Base-by-base conservation (phyloP, 1,140 invertebrate species). In the Drosophila hydei region DNA sequence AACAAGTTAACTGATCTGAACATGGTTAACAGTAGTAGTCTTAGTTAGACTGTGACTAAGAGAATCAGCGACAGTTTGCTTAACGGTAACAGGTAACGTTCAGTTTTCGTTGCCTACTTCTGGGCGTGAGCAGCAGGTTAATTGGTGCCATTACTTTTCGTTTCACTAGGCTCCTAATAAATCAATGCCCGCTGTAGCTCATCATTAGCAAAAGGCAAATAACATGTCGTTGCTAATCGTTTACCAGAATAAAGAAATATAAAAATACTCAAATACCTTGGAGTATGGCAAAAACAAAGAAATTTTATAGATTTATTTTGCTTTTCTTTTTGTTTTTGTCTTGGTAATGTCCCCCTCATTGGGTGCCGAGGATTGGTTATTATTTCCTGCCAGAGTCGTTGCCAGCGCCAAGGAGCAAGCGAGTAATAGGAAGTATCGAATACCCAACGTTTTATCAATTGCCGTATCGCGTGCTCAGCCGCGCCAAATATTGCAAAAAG, bases 361-460 rank as follows among this genome's bases (percentile, higher is more conserved):
- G 55, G 30, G 23, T 48, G 25, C n/a, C 18, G 36, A 48, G 25
- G 47, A 67, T 59, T 30, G 60, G 38, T 59, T 72, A 59, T 67
- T 45, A 64, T 50, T 36, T 16, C 43, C 38, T 7, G 47, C 38
- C 25, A 25, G 23, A 54, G 55, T 55, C 11, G 27, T 14, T 36
- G 54, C 42, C 42, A 11, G 51, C 33, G 51, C 40, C 6, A 8
- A 16, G 27, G 64, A 38, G 43, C 6, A n/a, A 21, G 8, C 38
- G 58, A 61, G 72, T 50, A 62, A 81, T 64, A 84, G 78, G 55
- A 83, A 83, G 77, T 88, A 88, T 88, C 83, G 83, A 88, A 88
- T 88, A 83, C 83, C 83, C 83, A 72, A 69, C 81, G 83, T 88
- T 88, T 88, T 88, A 88, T 88, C 83, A 88, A 88, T 88, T 83